A percentile compares a stretch with the other conserved stretches of the same genome.
Conservation (phyloP, 2,888 invertebrate genomes). For the Andrena fulva region DNA sequence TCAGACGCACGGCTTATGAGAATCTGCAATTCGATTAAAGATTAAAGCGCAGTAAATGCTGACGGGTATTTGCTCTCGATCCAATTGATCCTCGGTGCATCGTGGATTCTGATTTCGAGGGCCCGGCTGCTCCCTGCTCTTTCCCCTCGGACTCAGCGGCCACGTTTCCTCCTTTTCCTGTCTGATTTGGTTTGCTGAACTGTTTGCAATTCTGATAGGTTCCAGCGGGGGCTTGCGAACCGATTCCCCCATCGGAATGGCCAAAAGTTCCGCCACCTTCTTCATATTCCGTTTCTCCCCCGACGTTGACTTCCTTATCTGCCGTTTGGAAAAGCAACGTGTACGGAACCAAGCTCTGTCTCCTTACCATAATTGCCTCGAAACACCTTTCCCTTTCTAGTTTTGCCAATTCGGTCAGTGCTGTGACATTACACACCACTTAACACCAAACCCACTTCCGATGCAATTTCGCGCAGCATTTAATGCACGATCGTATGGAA, state of each 20-base stretch:
- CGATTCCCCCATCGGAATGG: constrained; percentile 58
- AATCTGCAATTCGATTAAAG: constrained; percentile 1
- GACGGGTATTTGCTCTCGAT: constrained; percentile 4
- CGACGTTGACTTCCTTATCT: constrained; percentile 72
- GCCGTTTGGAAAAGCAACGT: constrained; percentile 8
- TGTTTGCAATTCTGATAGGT: constrained; percentile 68
- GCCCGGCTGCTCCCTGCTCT: constrained; percentile 21
- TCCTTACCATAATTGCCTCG: neutral
- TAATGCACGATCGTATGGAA: neutral
- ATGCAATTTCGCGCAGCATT: no score
- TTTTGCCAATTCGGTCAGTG: neutral
- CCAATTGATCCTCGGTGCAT: constrained; percentile 3
- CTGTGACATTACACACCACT: neutral
- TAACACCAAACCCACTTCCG: no score
- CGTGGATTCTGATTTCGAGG: constrained; percentile 9
- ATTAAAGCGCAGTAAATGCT: neutral
- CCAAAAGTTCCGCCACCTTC: constrained; percentile 75
- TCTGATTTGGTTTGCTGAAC: constrained; percentile 54
- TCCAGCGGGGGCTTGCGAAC: constrained; percentile 65
- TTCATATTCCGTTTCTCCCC: constrained; percentile 71
- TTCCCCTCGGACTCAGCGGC: constrained; percentile 55
- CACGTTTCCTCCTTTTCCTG: constrained; percentile 49
- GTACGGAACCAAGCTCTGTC: neutral
- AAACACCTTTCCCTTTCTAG: neutral
- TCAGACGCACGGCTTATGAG: neutral